Evolutionary conservation across 2,113 vertebrate species (phyloP).

Genomic region (Gracilinanus agilis): DNA sequence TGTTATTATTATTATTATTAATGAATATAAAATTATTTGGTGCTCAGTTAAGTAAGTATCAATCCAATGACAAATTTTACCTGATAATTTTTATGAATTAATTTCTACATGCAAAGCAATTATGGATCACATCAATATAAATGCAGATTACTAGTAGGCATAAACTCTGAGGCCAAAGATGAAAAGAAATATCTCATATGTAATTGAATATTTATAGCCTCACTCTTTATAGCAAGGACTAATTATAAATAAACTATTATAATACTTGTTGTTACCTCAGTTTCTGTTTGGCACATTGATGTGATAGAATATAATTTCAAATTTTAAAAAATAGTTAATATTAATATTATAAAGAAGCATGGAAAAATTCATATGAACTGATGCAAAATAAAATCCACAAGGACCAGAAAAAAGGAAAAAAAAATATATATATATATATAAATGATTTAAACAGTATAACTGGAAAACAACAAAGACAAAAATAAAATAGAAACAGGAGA

Average conservation of each 20-base stretch:
- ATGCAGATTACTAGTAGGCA: not conserved
- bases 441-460: not conserved
- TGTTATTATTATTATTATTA: not conserved
- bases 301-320: not conserved
- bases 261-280: not conserved
- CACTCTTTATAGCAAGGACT: not conserved
- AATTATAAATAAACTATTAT: not conserved
- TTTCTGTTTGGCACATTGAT: not conserved
- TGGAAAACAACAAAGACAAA: not conserved
- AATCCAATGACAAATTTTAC: not conserved
- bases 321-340: not conserved
- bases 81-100: not conserved
- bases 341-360: not conserved
- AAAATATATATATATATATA: too few species aligned
- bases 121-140: not conserved
- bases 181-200: not conserved
- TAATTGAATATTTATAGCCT: not conserved
- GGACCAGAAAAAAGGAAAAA: not conserved
- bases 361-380: not conserved
- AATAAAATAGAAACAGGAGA: not conserved
- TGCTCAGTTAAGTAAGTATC: not conserved
- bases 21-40: too few species aligned
- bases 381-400: not conserved
- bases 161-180: not conserved
- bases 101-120: not conserved